These are phyloP conservation scores for Gerris lacustris DNA, from an alignment of 2,888 invertebrate genomes.

Conservation along the genomic window DNA sequence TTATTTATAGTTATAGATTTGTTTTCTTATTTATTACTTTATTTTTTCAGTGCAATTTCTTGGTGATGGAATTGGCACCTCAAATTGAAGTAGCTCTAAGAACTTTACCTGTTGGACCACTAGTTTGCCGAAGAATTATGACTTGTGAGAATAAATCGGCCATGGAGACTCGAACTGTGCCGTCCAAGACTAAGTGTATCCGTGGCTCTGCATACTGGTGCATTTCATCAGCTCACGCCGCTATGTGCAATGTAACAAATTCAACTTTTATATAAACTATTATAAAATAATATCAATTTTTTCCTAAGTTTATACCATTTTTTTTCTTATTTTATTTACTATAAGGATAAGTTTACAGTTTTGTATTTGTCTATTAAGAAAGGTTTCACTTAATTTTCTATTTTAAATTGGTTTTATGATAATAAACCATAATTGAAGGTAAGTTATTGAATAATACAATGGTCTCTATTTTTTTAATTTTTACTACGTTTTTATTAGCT, in stretches of 20 bases:
- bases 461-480: too few species aligned
- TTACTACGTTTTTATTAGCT: too few species aligned
- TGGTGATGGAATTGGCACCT: slow-evolving; percentile 30
- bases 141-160: slow-evolving; percentile 20
- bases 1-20: too few species aligned
- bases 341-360: not conserved
- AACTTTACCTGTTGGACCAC: slow-evolving; percentile 27
- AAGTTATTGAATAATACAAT: too few species aligned
- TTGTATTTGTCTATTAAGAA: not conserved
- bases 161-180: slow-evolving; percentile 11
- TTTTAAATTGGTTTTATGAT: not conserved
- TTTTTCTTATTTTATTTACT: not conserved
- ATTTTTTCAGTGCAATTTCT: slow-evolving; percentile 34
- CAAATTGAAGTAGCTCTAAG: slow-evolving; percentile 27
- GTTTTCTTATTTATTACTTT: too few species aligned
- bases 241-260: slow-evolving; percentile 41
- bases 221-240: slow-evolving; percentile 41
- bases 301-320: not conserved
- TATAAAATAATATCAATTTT: not conserved
- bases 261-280: not conserved
- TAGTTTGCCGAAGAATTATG: slow-evolving; percentile 27
- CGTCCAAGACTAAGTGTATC: slow-evolving; percentile 52
- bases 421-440: not conserved
- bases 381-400: not conserved
- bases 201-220: slow-evolving; percentile 78